These are phyloP conservation scores for Gambusia yucatana DNA, from an alignment of 2,797 vertebrate genomes.

Conservation along the genomic window DNA sequence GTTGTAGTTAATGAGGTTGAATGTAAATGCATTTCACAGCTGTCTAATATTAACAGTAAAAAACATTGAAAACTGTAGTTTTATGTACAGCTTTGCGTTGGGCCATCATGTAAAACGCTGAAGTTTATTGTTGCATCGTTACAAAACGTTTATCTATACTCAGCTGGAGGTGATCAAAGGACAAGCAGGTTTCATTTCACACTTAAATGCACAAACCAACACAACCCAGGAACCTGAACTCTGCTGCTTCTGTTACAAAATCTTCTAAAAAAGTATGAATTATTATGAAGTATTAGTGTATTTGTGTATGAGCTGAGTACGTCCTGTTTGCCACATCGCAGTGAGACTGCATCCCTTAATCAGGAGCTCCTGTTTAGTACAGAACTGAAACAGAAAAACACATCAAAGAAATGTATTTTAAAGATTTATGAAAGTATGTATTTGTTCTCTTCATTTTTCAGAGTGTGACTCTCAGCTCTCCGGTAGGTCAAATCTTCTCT, in stretches of 20 bases:
- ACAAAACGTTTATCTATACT: no score
- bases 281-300: not conserved
- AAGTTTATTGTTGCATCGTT: no score
- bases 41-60: no score
- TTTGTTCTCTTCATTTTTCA: slow-evolving; percentile 12
- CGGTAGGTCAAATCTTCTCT: slow-evolving; percentile 43
- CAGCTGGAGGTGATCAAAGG: no score
- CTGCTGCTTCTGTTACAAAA: not conserved
- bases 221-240: not conserved
- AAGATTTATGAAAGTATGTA: no score
- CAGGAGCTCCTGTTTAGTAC: not conserved
- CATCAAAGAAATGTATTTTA: not conserved
- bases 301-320: not conserved
- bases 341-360: not conserved
- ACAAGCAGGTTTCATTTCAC: no score
- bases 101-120: no score
- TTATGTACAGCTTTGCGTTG: no score
- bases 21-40: no score
- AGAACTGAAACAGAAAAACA: not conserved
- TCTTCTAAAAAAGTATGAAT: not conserved
- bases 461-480: slow-evolving; percentile 35
- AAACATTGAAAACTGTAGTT: no score
- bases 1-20: no score
- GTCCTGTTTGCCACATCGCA: not conserved
- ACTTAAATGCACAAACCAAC: no score